A percentile compares a stretch with the other conserved stretches of the same genome.
phyloP scores from a whole-genome alignment of 2,888 invertebrate species.

The Sesamia inferens region DNA sequence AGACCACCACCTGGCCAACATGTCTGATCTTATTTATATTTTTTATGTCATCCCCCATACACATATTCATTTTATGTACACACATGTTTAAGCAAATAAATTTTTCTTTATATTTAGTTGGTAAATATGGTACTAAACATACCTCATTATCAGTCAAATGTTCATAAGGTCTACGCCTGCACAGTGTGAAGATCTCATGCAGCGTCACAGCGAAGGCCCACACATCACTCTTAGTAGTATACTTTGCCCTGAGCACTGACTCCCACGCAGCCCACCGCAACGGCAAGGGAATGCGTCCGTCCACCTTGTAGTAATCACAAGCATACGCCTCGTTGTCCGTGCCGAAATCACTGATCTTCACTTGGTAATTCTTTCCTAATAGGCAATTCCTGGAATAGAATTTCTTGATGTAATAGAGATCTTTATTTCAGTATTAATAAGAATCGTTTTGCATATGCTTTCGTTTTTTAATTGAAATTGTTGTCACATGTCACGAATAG shows the following conservation, averaged over 20 bases:
- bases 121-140: too few species aligned
- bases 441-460: background rate
- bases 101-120: too few species aligned
- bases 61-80: too few species aligned
- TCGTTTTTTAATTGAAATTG: too few species aligned
- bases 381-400: constrained; percentile 93
- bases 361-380: constrained; percentile 94
- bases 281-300: constrained; percentile 94
- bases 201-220: constrained; percentile 97
- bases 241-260: constrained; percentile 94
- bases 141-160: constrained; percentile 94
- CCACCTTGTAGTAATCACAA: constrained; percentile 95
- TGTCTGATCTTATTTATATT: too few species aligned
- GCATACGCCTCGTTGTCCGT: constrained; percentile 95
- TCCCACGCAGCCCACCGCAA: constrained; percentile 98
- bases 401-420: background rate
- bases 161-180: constrained; percentile 94
- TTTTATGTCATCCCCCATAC: too few species aligned
- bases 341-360: constrained; percentile 96
- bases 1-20: too few species aligned
- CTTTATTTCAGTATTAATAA: background rate
- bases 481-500: too few species aligned
- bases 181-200: constrained; percentile 95
- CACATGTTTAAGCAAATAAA: too few species aligned
- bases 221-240: constrained; percentile 97